Conservation (phyloP, 2,797 vertebrate species). For the Coracias cyanogaster region DNA sequence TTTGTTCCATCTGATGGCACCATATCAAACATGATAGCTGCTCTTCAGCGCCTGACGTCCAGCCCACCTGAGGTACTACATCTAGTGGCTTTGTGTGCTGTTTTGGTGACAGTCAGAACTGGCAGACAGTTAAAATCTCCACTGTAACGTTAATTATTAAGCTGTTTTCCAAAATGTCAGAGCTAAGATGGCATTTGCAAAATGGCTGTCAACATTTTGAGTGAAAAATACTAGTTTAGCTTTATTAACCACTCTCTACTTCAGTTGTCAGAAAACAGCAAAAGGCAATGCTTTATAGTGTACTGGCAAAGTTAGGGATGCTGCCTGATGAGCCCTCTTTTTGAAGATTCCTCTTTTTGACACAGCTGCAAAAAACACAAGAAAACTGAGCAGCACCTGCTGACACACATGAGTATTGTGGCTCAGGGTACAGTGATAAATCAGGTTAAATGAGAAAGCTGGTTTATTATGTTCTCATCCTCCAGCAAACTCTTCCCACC, state of each 20-base stretch:
- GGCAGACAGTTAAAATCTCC: background rate
- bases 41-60: background rate
- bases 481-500: constrained; percentile 7
- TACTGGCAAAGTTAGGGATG: background rate
- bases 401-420: background rate
- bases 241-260: background rate
- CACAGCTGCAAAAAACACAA: background rate
- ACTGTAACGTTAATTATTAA: background rate
- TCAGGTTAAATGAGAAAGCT: constrained; percentile 33
- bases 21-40: constrained; percentile 5
- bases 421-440: constrained; percentile 16
- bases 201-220: background rate
- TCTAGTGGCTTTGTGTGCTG: background rate
- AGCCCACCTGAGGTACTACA: background rate
- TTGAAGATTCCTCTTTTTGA: background rate
- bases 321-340: background rate
- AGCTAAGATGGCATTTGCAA: background rate
- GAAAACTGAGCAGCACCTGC: constrained; percentile 16
- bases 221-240: background rate
- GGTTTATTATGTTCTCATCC: constrained; percentile 37
- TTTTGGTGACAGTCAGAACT: background rate
- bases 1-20: background rate
- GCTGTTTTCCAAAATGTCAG: background rate
- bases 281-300: background rate
- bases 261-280: background rate